These are phyloP conservation scores for Notiomystis cincta DNA, from an alignment of 2,113 vertebrate species.

Conservation along the genomic window DNA sequence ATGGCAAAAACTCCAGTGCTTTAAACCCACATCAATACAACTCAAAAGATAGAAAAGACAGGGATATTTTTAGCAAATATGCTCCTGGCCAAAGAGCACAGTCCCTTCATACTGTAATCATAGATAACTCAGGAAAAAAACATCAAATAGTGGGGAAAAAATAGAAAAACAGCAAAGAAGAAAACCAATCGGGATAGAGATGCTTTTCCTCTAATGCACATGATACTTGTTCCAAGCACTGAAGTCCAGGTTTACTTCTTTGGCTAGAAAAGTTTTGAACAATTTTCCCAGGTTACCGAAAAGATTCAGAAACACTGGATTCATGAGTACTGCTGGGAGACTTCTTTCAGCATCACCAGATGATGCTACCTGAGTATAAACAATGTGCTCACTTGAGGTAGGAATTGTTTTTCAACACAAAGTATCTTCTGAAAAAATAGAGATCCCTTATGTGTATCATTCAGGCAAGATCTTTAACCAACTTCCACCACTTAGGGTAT, in stretches of 20 bases:
- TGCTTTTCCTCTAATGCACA: neutral
- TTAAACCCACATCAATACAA: neutral
- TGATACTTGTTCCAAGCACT: neutral
- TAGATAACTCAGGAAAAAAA: neutral
- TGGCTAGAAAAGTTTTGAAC: neutral
- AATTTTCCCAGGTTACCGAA: neutral
- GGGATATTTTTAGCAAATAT: neutral
- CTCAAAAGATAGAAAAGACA: neutral
- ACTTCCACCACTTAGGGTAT: neutral
- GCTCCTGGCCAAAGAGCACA: neutral
- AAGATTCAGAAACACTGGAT: neutral
- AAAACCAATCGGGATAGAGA: neutral
- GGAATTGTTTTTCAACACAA: neutral
- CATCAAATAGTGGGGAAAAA: neutral
- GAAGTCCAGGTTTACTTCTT: neutral
- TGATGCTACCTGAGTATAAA: neutral
- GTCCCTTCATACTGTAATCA: neutral
- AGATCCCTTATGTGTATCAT: neutral
- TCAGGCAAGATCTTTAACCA: neutral
- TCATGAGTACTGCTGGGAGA: neutral
- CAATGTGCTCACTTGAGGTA: neutral
- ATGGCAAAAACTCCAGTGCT: neutral
- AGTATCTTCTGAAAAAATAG: neutral
- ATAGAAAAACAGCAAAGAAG: neutral
- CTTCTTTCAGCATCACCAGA: neutral